phyloP scores from a whole-genome alignment of 2,113 vertebrate species.

The Indicator indicator region DNA sequence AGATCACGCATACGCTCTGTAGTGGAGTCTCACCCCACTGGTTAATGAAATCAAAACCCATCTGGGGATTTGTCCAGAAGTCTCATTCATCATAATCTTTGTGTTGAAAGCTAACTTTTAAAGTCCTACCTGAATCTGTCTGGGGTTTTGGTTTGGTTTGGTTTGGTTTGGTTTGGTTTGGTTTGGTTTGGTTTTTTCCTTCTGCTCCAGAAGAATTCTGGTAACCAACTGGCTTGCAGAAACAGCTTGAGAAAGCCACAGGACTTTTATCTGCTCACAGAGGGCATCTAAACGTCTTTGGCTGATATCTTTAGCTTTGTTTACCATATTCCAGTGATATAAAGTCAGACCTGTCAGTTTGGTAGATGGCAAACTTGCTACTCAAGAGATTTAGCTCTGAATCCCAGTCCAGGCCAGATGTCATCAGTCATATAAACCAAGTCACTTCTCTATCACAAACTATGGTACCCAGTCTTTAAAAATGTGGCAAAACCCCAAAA shows the following conservation, averaged over 20 bases:
- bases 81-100: background rate
- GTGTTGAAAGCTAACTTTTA: background rate
- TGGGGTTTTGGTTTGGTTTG: background rate
- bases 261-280: background rate
- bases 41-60: background rate
- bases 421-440: background rate
- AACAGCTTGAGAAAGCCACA: background rate
- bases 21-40: background rate
- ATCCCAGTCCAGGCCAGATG: background rate
- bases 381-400: background rate
- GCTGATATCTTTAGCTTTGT: background rate
- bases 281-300: background rate
- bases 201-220: background rate
- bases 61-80: background rate
- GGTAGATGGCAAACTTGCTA: background rate
- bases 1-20: accelerated
- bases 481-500: background rate
- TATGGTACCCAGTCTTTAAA: background rate
- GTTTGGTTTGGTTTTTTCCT: too few relatives aligned
- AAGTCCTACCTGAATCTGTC: background rate
- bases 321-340: background rate
- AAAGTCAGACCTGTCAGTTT: background rate
- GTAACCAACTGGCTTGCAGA: background rate
- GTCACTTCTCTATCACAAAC: background rate
- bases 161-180: background rate